These are phyloP conservation scores for Schizopygopsis malacanthus DNA, from an alignment of 2,797 vertebrate genomes.

Conservation along the genomic window DNA sequence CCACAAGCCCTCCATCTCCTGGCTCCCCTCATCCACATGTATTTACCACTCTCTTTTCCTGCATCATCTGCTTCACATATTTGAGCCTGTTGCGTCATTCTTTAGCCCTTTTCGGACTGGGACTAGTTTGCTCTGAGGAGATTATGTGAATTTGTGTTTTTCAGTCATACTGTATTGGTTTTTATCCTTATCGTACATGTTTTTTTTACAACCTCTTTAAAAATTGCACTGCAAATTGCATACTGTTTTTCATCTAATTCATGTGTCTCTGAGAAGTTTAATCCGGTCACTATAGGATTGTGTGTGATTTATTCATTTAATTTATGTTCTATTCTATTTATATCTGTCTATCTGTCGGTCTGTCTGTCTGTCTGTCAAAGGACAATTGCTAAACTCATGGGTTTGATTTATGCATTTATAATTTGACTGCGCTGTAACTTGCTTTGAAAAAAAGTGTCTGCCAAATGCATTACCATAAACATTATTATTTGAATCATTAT, in stretches of 20 bases:
- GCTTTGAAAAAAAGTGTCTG: no score
- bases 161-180: neutral
- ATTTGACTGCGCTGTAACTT: no score
- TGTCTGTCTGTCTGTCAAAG: no score
- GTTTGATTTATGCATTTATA: no score
- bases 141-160: neutral
- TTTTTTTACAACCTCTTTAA: neutral
- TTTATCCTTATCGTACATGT: neutral
- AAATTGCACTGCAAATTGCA: neutral
- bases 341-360: no score
- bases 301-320: no score
- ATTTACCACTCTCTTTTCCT: neutral
- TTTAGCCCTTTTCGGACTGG: neutral
- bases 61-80: neutral
- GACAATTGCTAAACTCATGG: no score
- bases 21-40: slow-evolving; percentile 33
- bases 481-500: no score
- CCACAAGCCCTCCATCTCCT: slow-evolving; percentile 55
- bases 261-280: neutral
- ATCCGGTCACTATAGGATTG: no score
- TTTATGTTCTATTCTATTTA: no score
- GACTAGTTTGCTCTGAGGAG: neutral
- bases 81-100: slow-evolving; percentile 8
- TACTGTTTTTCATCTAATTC: neutral
- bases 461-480: no score